These are phyloP conservation scores for Diceros bicornis DNA, from an alignment of 2,797 vertebrate species.

Conservation along the genomic window DNA sequence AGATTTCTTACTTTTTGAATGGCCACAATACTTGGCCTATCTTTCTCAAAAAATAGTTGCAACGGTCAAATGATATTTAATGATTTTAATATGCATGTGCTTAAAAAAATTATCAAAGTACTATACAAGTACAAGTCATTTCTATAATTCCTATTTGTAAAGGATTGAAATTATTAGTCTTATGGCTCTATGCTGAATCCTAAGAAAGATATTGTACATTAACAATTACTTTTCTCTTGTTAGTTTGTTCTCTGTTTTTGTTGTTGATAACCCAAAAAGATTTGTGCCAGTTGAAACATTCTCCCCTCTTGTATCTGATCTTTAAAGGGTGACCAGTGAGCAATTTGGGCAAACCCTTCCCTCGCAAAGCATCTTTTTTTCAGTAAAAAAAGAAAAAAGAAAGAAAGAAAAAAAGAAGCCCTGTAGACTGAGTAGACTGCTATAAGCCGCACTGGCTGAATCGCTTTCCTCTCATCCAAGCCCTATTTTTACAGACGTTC, in stretches of 20 bases:
- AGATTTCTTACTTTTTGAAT: not conserved
- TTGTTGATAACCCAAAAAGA: not conserved
- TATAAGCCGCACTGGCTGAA: not conserved
- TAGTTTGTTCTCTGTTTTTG: not conserved
- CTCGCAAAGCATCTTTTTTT: not conserved
- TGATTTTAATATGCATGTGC: not conserved
- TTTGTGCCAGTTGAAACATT: not conserved
- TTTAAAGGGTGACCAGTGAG: not conserved
- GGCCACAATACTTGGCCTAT: not conserved
- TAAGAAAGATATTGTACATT: not conserved
- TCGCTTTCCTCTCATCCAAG: not conserved
- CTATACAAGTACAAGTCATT: not conserved
- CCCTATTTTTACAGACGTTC: not conserved
- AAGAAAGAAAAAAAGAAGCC: not conserved
- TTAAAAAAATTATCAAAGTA: not conserved
- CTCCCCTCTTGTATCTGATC: not conserved
- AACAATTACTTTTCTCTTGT: not conserved
- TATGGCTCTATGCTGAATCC: not conserved
- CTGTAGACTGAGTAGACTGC: not conserved
- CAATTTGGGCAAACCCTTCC: not conserved
- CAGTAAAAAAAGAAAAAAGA: not conserved
- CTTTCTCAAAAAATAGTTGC: not conserved
- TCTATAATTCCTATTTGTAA: not conserved
- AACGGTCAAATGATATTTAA: not conserved
- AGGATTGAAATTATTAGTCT: not conserved